Percentiles rank a stretch among this genome's conserved stretches.
These are phyloP conservation scores for Watsonalla cultraria DNA, from an alignment of 2,888 invertebrate genomes.

Conservation along the genomic window DNA sequence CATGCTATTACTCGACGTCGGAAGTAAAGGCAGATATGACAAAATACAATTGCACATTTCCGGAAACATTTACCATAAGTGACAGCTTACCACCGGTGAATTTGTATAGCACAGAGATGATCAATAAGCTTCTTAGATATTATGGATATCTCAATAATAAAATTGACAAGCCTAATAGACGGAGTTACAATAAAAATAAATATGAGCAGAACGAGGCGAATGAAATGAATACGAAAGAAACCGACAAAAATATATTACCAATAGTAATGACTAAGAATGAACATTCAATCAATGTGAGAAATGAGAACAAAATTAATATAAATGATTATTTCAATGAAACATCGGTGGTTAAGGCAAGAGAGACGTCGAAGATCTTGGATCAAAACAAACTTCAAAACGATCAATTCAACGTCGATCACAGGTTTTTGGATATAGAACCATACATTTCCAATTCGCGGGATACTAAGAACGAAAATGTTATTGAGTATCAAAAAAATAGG, in stretches of 20 bases:
- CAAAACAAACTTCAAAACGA: conserved; percentile 57
- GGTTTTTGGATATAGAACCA: conserved; percentile 48
- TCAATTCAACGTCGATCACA: conserved; percentile 51
- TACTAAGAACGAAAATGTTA: conserved; percentile 30
- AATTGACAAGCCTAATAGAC: conserved; percentile 54
- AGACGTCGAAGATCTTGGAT: conserved; percentile 53
- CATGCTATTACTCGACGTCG: conserved; percentile 66
- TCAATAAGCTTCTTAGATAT: conserved; percentile 66
- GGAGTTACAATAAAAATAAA: conserved; percentile 33
- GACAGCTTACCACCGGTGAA: conserved; percentile 72
- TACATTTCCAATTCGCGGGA: conserved; percentile 29
- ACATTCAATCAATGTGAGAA: conserved; percentile 27
- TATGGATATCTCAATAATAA: conserved; percentile 71
- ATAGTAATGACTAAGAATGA: conserved; percentile 24
- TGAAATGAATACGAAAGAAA: conserved; percentile 16
- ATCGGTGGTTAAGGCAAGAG: conserved; percentile 40
- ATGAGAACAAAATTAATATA: conserved; percentile 39
- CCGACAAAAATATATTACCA: conserved; percentile 16
- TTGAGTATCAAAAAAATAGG: conserved; percentile 33
- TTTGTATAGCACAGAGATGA: conserved; percentile 74
- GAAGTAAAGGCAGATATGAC: conserved; percentile 64
- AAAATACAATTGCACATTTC: conserved; percentile 71
- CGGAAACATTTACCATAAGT: conserved; percentile 72
- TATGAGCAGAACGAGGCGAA: conserved; percentile 19
- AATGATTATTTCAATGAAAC: conserved; percentile 52